These are phyloP conservation scores for Charina bottae DNA, from an alignment of 2,113 vertebrate genomes.

Conservation along the genomic window DNA sequence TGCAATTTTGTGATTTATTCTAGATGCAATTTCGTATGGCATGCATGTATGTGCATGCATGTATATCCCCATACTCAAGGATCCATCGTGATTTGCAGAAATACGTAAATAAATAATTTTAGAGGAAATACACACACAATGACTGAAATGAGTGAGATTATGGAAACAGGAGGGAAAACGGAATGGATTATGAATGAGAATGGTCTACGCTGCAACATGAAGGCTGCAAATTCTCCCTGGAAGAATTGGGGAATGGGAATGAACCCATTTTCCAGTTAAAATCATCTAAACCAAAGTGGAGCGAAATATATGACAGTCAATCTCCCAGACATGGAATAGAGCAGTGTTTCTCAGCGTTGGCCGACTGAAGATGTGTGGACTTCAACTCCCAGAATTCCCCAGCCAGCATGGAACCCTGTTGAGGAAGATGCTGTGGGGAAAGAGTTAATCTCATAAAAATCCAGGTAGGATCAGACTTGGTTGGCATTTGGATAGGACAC, in stretches of 20 bases:
- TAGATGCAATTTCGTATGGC: neutral
- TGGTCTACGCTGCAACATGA: neutral
- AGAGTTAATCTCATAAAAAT: neutral
- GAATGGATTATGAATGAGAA: neutral
- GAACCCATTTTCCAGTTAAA: neutral
- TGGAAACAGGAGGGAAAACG: neutral
- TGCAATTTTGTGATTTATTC: neutral
- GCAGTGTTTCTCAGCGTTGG: too few relatives aligned
- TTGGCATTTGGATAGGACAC: neutral
- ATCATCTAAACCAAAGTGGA: neutral
- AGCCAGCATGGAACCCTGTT: too few relatives aligned
- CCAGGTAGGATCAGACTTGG: neutral
- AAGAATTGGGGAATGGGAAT: neutral
- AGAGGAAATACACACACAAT: neutral
- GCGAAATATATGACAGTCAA: neutral
- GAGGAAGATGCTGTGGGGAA: neutral
- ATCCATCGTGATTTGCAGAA: neutral
- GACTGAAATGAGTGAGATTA: neutral
- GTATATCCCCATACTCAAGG: neutral
- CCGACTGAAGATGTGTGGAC: too few relatives aligned
- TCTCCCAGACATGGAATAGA: neutral
- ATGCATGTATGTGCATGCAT: too few relatives aligned
- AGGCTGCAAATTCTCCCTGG: neutral
- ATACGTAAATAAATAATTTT: neutral
- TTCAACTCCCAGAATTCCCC: too few relatives aligned